These are phyloP conservation scores for Lochmaea crataegi DNA, from an alignment of 2,888 invertebrate genomes.

Conservation along the genomic window DNA sequence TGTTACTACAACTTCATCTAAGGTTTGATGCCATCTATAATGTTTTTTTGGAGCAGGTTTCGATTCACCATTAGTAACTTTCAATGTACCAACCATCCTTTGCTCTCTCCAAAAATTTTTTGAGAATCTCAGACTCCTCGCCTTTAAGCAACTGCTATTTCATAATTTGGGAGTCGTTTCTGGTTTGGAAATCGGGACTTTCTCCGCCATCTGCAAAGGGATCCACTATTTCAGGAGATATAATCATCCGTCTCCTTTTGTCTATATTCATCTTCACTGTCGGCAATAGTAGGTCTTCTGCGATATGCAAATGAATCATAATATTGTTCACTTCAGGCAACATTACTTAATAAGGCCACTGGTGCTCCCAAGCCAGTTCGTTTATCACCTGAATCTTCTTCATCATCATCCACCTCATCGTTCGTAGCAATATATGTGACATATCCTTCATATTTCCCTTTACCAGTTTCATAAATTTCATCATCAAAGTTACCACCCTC, in stretches of 20 bases:
- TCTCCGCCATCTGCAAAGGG: conserved; percentile 99
- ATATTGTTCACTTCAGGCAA: conserved; percentile 90
- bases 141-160: conserved; percentile 91
- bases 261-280: conserved; percentile 97
- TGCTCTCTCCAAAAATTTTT: conserved; percentile 91
- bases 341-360: conserved; percentile 88
- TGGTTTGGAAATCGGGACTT: conserved; percentile 94
- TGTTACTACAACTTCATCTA: conserved; percentile 80
- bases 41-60: conserved; percentile 79
- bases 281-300: conserved; percentile 91
- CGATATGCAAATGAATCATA: conserved; percentile 96
- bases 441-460: conserved; percentile 90
- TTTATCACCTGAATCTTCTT: conserved; percentile 83
- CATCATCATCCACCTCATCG: conserved; percentile 96
- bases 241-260: conserved; percentile 90
- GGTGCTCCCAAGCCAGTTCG: conserved; percentile 84
- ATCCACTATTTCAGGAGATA: conserved; percentile 97
- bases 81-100: conserved; percentile 94
- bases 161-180: conserved; percentile 98
- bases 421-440: conserved; percentile 96
- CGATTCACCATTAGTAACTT: conserved; percentile 76
- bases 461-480: conserved; percentile 89
- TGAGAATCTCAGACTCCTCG: conserved; percentile 90
- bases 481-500: conserved; percentile 89
- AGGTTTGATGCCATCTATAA: conserved; percentile 95